These are phyloP conservation scores for Psittacula cyanocephala DNA, from an alignment of 2,113 vertebrate genomes.

Conservation along the genomic window DNA sequence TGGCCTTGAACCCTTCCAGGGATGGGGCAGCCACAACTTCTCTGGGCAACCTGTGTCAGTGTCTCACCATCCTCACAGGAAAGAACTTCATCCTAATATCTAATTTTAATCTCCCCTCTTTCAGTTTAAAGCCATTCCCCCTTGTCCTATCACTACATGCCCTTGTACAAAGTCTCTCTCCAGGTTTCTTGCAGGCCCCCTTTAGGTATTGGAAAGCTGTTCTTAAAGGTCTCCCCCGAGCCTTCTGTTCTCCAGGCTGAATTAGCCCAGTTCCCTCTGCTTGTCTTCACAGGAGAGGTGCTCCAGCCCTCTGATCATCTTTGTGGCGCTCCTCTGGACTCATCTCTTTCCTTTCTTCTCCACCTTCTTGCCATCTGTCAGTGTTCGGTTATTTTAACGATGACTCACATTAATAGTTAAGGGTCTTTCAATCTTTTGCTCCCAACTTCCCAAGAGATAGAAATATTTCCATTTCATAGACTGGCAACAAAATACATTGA, in stretches of 20 bases:
- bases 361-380: not conserved
- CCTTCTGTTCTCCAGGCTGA: not conserved
- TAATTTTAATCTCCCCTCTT: not conserved
- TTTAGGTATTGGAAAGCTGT: not conserved
- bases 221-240: not conserved
- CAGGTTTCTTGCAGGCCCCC: not conserved
- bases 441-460: not conserved
- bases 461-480: not conserved
- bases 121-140: not conserved
- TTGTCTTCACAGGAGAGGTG: not conserved
- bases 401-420: not conserved
- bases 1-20: not conserved
- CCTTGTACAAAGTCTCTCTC: not conserved
- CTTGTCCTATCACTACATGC: not conserved
- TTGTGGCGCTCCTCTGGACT: not conserved
- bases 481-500: not conserved
- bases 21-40: not conserved
- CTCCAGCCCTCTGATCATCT: not conserved
- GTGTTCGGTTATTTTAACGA: not conserved
- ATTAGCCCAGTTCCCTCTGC: not conserved
- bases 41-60: not conserved
- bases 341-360: not conserved
- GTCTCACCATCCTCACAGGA: not conserved
- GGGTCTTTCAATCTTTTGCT: not conserved
- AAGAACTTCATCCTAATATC: not conserved